Base-by-base conservation (phyloP, 2,888 invertebrate species). In the Hyles lineata region DNA sequence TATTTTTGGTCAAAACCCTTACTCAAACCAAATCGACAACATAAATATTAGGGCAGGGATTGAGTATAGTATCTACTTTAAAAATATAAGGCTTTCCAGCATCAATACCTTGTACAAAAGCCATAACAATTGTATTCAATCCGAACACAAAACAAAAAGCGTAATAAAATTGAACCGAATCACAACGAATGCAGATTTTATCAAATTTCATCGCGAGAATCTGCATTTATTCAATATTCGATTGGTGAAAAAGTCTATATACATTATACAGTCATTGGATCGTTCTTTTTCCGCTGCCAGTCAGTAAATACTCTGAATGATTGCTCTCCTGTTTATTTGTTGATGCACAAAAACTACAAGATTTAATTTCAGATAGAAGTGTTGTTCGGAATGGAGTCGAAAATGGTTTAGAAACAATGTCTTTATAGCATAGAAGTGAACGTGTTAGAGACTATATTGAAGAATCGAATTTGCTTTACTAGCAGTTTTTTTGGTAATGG, bases 281-380 rank as follows among this genome's bases (percentile, higher is more conserved):
- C 58, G 29, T 55, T 62, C 63, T 79, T 73, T 76, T 80, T 79
- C 72, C 79, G 70, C 77, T 80, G 76, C 75, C 75, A 52, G 69
- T 63, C 25, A 59, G 70, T 79, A 80, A 80, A 80, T 75, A 76
- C 74, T 76, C 67, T 59, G 60, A 69, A 72, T 77, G 79, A 79
- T 80, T 76, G 73, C 71, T 75, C 70, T 21, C 74, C 60, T 73
- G 43, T 77, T 79, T 80, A 79, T 79, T 79, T 74, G 70, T 15
- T 25, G 61, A 74, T 62, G 59, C 55, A 71, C 59, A 59, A 32
- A 63, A 60, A 52, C 71, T 50, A 52, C 50, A 59, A 59, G 55
- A 71, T 62, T 62, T 29, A 50, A 71, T 71, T 71, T 61, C 32
- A 60, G 71, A 62, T 71, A 62, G 11, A 19, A 70, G 5, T 32